Evolutionary conservation across 2,113 vertebrate species (phyloP).

Genomic region (Toxostoma redivivum): DNA sequence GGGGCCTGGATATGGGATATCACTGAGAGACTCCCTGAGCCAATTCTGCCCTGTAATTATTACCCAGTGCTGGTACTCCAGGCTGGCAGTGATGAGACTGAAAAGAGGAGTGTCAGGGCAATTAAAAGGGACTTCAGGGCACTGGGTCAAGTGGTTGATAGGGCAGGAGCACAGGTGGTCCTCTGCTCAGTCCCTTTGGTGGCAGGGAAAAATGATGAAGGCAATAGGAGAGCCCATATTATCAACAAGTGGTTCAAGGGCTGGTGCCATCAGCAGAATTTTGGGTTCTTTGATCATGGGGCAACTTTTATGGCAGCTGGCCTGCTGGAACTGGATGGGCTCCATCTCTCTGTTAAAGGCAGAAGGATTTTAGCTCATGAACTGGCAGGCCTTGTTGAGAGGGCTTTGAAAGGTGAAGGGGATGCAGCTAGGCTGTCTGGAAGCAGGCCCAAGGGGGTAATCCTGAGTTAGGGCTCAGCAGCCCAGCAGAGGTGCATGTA

Average conservation of each 20-base stretch:
- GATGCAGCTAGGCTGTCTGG: neutral
- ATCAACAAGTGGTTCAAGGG: neutral
- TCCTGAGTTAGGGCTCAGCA: neutral
- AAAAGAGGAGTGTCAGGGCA: neutral
- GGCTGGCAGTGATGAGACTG: neutral
- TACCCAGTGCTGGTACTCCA: too few relatives aligned
- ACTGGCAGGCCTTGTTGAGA: too few relatives aligned
- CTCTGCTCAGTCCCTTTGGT: neutral
- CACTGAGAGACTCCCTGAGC: neutral
- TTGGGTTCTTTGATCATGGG: too few relatives aligned
- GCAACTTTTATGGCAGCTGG: too few relatives aligned
- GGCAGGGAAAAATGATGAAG: neutral
- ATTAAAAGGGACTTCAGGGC: neutral
- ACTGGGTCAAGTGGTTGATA: neutral
- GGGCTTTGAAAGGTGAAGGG: neutral
- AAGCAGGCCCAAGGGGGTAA: neutral
- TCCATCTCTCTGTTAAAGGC: too few relatives aligned
- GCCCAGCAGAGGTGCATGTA: neutral
- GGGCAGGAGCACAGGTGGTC: neutral
- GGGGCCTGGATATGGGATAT: accelerated
- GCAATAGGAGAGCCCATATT: neutral
- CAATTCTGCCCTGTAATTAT: neutral
- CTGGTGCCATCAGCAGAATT: too few relatives aligned
- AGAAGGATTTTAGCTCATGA: too few relatives aligned
- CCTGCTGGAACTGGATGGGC: too few relatives aligned